Base-by-base conservation (phyloP, 2,797 vertebrate species). In the Moxostoma hubbsi region DNA sequence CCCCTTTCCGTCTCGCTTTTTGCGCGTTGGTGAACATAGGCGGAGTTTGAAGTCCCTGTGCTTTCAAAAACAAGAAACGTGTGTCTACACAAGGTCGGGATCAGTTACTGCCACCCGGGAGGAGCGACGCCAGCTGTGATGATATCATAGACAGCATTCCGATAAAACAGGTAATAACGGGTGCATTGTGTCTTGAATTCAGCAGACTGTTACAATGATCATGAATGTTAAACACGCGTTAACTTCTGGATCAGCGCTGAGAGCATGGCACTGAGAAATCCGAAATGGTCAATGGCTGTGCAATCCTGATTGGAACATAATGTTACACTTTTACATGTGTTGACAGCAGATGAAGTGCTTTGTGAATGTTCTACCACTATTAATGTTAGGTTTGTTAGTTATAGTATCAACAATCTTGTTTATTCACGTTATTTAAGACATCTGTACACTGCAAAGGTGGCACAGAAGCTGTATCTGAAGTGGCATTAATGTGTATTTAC, bases 11-110 rank as follows among this genome's bases (percentile, higher is more conserved):
- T 12, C 53, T 77, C 77, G 45, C 90, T 91, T 3, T 36, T 36
- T 36, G 36, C 4, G 36, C 36, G 36, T 36, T 87, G 86, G 72
- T 3, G 4, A 9, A 5, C 1, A 53, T 4, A 0, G 92, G 92
- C 81, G 90, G 81, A 72, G 81, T 49, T 78, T 7, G 4, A 50
- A 36, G 77, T 10, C 5, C 9, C 46, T 16, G 2, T 47, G 18
- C 36, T 76, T 65, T 0, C 85, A 90, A 91, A 90, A 91, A 90
- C 88, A 89, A 87, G 87, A 61, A 24, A 69, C 61, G 36, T 83
- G 83, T 65, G 5, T 51, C 4, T 59, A 87, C 88, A 84, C 79
- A 79, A 36, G 36, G 36, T 36, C 36, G 36, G 36, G 4, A 36
- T 36, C 36, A 84, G 70, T 75, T 68, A 9, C 49, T 45, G 16